Evolutionary conservation across 1,140 invertebrate genomes (phyloP).

Genomic region (Rhyacophila brunnea): DNA sequence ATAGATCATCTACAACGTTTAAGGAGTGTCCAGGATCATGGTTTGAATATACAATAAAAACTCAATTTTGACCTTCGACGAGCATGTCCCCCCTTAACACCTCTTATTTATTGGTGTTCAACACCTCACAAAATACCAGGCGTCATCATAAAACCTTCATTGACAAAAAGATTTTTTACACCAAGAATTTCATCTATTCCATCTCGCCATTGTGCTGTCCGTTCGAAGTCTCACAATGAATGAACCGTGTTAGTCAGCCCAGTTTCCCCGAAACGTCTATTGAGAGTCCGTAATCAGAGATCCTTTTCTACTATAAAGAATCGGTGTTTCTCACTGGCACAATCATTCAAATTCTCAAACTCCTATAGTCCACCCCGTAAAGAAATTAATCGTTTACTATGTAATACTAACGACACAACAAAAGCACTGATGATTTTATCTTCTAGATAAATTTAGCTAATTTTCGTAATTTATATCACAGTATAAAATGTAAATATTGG

Average conservation of each 20-base stretch:
- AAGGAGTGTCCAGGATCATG: no score
- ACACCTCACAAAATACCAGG: slow-evolving; percentile 17
- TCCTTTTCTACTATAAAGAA: slow-evolving; percentile 26
- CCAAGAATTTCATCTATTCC: slow-evolving; percentile 8
- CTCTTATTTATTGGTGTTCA: slow-evolving; percentile 19
- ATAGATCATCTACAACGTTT: no score
- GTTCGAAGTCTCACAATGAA: slow-evolving; percentile 26
- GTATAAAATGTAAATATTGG: no score
- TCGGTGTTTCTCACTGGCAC: slow-evolving; percentile 5
- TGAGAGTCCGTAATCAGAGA: slow-evolving; percentile 29
- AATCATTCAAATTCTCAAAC: slow-evolving; percentile 13
- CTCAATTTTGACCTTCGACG: no score
- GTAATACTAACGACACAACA: no score
- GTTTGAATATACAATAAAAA: no score
- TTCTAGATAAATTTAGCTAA: no score
- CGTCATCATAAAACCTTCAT: slow-evolving; percentile 20
- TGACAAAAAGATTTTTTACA: slow-evolving; percentile 18
- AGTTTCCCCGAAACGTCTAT: slow-evolving; percentile 28
- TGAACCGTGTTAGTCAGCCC: slow-evolving; percentile 25
- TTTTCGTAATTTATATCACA: no score
- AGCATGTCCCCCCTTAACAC: no score
- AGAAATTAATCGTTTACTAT: no score
- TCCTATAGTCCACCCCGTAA: slow-evolving; percentile 18
- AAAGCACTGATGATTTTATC: no score
- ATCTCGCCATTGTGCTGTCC: slow-evolving; percentile 27